Evolutionary conservation across 1,140 invertebrate species (phyloP).

Genomic region (Eurosta solidaginis): DNA sequence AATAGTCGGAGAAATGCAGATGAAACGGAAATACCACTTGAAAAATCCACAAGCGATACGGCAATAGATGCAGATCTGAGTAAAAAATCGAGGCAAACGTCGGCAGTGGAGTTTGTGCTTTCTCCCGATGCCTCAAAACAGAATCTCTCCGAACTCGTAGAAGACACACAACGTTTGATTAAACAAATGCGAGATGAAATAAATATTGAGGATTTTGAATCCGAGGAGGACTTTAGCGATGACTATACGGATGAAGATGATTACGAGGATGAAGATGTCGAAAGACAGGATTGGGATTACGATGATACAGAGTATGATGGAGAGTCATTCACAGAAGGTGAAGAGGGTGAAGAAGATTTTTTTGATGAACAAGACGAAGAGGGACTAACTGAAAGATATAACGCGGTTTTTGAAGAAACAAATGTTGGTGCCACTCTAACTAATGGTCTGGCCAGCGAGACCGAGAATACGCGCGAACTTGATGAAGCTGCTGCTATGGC

Average conservation of each 20-base stretch:
- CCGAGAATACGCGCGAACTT: neutral
- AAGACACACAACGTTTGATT: conserved; percentile 65
- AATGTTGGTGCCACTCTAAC: neutral
- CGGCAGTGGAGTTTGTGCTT: conserved; percentile 48
- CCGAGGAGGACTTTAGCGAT: conserved; percentile 60
- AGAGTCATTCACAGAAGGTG: conserved; percentile 41
- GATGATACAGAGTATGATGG: conserved; percentile 47
- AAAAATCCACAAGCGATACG: conserved; percentile 39
- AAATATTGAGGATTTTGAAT: conserved; percentile 65
- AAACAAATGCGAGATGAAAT: conserved; percentile 69
- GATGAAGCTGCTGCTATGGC: neutral
- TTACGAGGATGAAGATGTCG: conserved; percentile 62
- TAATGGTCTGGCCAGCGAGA: neutral
- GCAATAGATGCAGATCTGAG: conserved; percentile 41
- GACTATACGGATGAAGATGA: conserved; percentile 61
- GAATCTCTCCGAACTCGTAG: conserved; percentile 64
- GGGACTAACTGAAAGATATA: conserved; percentile 47
- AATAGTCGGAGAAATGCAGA: conserved; percentile 39
- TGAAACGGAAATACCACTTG: neutral
- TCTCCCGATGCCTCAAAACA: conserved; percentile 56
- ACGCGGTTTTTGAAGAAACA: conserved; percentile 34
- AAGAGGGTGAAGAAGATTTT: conserved; percentile 37
- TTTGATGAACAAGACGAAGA: conserved; percentile 53
- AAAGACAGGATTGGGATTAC: conserved; percentile 56
- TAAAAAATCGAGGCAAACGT: neutral